Percentiles rank a stretch among this genome's conserved stretches.
Conservation (phyloP, 2,797 vertebrate species). For the Kryptolebias ocellatus region DNA sequence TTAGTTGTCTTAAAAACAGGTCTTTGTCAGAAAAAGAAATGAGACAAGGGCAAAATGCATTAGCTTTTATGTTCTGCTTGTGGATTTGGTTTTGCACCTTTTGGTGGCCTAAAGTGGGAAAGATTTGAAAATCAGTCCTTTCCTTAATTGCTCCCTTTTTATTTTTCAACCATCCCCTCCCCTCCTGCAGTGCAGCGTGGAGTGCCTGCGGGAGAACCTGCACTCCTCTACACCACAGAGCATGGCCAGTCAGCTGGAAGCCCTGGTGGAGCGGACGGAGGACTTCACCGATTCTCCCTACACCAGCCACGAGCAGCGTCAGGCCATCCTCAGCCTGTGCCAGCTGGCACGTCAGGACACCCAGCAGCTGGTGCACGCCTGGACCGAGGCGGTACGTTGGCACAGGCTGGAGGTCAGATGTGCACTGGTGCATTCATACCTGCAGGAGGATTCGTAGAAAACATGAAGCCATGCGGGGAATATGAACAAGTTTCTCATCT, state of each 20-base stretch:
- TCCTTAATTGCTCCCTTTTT: slow-evolving; percentile 26
- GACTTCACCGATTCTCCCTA: slow-evolving; percentile 98
- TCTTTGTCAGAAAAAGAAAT: slow-evolving; percentile 2
- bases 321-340: slow-evolving; percentile 91
- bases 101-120: slow-evolving; percentile 8
- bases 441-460: slow-evolving; percentile 42
- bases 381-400: slow-evolving; percentile 89
- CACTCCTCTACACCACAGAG: slow-evolving; percentile 87
- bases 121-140: slow-evolving; percentile 51
- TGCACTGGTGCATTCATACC: slow-evolving; percentile 28
- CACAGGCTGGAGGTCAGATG: slow-evolving; percentile 9
- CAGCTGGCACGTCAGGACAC: slow-evolving; percentile 88
- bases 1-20: slow-evolving; percentile 9
- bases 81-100: slow-evolving; percentile 20
- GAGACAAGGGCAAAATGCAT: slow-evolving; percentile 6
- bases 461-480: slow-evolving; percentile 12
- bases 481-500: slow-evolving; percentile 1
- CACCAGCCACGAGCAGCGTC: slow-evolving; percentile 95
- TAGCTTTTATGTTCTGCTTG: slow-evolving; percentile 22
- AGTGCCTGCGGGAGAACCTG: slow-evolving; percentile 90
- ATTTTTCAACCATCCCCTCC: background rate
- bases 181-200: slow-evolving; percentile 85
- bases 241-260: slow-evolving; percentile 87
- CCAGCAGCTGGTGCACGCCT: slow-evolving; percentile 89
- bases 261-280: slow-evolving; percentile 91